Conservation (phyloP, 2,113 vertebrate species). For the Prinia subflava region DNA sequence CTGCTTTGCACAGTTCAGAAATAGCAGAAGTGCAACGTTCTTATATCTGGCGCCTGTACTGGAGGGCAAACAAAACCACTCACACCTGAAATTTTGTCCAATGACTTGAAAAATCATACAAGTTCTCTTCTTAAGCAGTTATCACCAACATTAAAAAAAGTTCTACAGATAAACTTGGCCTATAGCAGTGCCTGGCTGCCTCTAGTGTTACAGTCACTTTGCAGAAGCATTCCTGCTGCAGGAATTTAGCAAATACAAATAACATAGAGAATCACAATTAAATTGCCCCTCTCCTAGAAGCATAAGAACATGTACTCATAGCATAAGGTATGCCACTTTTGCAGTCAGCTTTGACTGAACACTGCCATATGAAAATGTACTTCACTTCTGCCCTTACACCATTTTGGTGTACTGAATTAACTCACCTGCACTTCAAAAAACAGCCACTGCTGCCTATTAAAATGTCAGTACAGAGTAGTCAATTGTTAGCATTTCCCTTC, state of each 20-base stretch:
- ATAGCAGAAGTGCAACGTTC: neutral
- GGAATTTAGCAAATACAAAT: neutral
- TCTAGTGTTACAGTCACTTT: neutral
- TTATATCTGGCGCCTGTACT: rapidly evolving
- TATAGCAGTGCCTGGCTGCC: neutral
- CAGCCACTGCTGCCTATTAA: neutral
- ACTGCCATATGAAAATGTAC: neutral
- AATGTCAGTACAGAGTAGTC: neutral
- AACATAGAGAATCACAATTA: neutral
- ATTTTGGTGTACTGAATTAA: neutral
- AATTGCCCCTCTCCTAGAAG: neutral
- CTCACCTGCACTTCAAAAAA: neutral
- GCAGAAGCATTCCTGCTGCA: neutral
- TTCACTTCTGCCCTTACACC: neutral
- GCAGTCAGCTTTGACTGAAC: neutral
- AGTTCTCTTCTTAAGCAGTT: neutral
- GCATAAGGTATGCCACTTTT: neutral
- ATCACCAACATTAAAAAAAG: neutral
- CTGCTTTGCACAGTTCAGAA: neutral
- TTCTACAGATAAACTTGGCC: neutral
- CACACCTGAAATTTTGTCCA: neutral
- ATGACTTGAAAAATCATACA: neutral
- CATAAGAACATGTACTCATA: neutral
- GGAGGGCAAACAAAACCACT: neutral
- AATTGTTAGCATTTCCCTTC: neutral